Evolutionary conservation across 2,888 invertebrate species (phyloP).

Genomic region (Opisthograptis luteolata): DNA sequence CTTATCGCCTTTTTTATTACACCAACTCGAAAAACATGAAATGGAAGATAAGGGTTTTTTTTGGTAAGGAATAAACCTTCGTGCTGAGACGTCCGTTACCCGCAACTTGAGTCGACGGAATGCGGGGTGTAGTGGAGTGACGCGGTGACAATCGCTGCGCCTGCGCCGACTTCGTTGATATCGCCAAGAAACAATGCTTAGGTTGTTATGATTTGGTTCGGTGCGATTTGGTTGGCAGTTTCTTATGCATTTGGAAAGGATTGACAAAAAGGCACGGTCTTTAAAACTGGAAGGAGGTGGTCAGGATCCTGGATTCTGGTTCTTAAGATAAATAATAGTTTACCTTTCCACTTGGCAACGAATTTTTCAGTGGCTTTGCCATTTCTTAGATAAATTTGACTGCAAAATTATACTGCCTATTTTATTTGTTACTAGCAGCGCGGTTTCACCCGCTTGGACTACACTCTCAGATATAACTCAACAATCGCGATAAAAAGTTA

Average conservation of each 20-base stretch:
- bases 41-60: constrained; percentile 52
- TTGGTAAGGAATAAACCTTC: constrained; percentile 23
- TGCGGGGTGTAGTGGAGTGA: constrained; percentile 52
- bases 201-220: constrained; percentile 28
- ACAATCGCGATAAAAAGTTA: no score
- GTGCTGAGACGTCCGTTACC: constrained; percentile 51
- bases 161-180: constrained; percentile 46
- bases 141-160: constrained; percentile 58
- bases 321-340: no score
- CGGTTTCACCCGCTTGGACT: no score
- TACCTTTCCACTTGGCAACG: no score
- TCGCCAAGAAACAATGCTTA: constrained; percentile 23
- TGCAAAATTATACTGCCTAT: no score
- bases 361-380: no score
- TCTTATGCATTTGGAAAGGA: background rate
- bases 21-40: constrained; percentile 56
- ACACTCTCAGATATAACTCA: no score
- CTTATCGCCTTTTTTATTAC: constrained; percentile 67
- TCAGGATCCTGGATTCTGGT: background rate
- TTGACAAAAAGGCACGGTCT: background rate
- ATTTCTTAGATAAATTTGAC: no score
- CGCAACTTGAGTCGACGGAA: constrained; percentile 59
- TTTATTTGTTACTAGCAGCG: no score
- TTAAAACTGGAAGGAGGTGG: background rate
- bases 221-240: constrained; percentile 17